A percentile compares a stretch with the other conserved stretches of the same genome.
Evolutionary conservation across 2,797 vertebrate genomes (phyloP).

Genomic region (Danio kyathit): DNA sequence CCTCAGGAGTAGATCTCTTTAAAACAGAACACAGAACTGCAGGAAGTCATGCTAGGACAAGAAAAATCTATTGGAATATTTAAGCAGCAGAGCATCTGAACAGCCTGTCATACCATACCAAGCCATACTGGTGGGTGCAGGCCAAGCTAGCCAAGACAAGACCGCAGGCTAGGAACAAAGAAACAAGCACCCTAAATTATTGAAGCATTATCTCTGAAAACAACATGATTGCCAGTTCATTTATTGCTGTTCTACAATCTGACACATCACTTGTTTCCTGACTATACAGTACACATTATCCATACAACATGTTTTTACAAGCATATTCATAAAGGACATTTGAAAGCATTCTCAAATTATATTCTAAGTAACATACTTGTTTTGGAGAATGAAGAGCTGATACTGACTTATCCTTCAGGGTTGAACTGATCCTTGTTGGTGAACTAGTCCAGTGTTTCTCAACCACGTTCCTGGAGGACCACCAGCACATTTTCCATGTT

Average conservation of each 20-base stretch:
- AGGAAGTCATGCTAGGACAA: not conserved
- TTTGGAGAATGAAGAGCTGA: too few species aligned
- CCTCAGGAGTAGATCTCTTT: not conserved
- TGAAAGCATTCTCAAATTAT: too few species aligned
- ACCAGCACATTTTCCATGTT: too few species aligned
- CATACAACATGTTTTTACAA: too few species aligned
- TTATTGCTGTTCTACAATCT: conserved; percentile 13
- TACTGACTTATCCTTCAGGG: too few species aligned
- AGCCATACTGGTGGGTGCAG: not conserved
- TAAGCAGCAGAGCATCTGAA: conserved; percentile 27
- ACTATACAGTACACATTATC: too few species aligned
- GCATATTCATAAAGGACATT: too few species aligned
- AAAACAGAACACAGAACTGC: not conserved
- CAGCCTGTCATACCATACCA: conserved; percentile 22
- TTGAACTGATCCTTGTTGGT: too few species aligned
- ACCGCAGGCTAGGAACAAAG: conserved; percentile 5
- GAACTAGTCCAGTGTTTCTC: too few species aligned
- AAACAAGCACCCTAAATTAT: conserved; percentile 25
- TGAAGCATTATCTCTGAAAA: conserved; percentile 13
- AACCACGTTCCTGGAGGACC: too few species aligned
- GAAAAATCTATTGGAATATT: conserved; percentile 24
- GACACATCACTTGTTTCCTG: not conserved
- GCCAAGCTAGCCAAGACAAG: conserved; percentile 19
- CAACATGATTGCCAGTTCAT: conserved; percentile 20
- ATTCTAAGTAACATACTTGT: too few species aligned